Evolutionary conservation across 2,797 vertebrate genomes (phyloP).

Genomic region (Enteromius argenteus): DNA sequence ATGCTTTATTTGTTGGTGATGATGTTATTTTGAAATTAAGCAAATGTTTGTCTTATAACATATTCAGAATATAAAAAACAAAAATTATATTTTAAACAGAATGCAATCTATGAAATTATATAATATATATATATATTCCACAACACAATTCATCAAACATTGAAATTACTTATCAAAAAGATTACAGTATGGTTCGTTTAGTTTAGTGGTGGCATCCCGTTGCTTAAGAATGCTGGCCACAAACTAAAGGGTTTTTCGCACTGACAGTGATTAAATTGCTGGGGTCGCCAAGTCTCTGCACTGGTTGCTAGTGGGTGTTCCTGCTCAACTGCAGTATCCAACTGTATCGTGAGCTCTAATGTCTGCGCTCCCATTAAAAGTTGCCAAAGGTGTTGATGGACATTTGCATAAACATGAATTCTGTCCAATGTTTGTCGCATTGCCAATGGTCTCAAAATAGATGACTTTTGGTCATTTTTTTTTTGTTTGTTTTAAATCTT

Average conservation of each 20-base stretch:
- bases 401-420: constrained; percentile 12
- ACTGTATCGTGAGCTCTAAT: not conserved
- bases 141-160: not conserved
- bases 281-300: not conserved
- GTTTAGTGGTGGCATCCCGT: not conserved
- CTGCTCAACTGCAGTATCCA: not conserved
- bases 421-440: not conserved
- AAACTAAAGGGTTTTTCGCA: not conserved
- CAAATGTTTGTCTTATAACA: not conserved
- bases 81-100: not conserved
- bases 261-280: not conserved
- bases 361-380: not conserved
- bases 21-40: not conserved
- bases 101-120: not conserved
- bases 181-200: not conserved
- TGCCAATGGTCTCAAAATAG: not conserved
- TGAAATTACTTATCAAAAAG: not conserved
- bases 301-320: constrained; percentile 5
- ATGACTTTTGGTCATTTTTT: not conserved
- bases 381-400: constrained; percentile 9
- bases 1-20: not conserved
- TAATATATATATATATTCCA: not conserved
- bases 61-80: not conserved
- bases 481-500: not conserved
- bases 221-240: not conserved